phyloP scores from a whole-genome alignment of 2,888 invertebrate genomes.

The Ametastegia equiseti region DNA sequence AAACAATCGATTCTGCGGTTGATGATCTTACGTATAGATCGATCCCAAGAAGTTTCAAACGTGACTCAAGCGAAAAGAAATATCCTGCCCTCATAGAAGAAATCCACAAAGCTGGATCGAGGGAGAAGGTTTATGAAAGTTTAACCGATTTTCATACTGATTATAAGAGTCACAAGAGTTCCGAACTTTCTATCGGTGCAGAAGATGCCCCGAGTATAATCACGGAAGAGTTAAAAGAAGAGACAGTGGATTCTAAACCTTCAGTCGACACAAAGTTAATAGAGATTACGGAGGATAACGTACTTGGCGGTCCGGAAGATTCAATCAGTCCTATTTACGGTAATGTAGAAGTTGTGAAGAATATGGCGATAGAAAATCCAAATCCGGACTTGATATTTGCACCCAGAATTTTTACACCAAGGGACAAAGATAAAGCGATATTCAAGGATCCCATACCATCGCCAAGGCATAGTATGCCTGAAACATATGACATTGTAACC shows the following conservation, averaged over 20 bases:
- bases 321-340: constrained; percentile 20
- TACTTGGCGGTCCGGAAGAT: constrained; percentile 43
- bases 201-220: not conserved
- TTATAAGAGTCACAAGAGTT: constrained; percentile 3
- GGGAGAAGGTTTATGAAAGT: constrained; percentile 56
- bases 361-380: constrained; percentile 53
- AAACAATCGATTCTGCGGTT: constrained; percentile 53
- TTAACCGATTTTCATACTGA: constrained; percentile 76
- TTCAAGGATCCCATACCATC: constrained; percentile 7
- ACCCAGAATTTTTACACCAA: constrained; percentile 52
- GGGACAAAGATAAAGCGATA: not conserved
- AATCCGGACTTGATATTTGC: constrained; percentile 56
- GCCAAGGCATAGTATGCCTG: not conserved
- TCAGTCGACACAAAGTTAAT: constrained; percentile 48
- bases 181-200: not conserved
- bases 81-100: constrained; percentile 63
- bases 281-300: constrained; percentile 49
- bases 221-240: not conserved
- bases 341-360: constrained; percentile 23
- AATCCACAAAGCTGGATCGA: constrained; percentile 71
- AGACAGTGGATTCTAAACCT: not conserved
- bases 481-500: not conserved
- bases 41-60: constrained; percentile 42
- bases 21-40: constrained; percentile 48
- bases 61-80: constrained; percentile 16